Percentiles rank a stretch among this genome's conserved stretches.
These are phyloP conservation scores for Nebria salina DNA, from an alignment of 2,888 invertebrate species.

Conservation along the genomic window DNA sequence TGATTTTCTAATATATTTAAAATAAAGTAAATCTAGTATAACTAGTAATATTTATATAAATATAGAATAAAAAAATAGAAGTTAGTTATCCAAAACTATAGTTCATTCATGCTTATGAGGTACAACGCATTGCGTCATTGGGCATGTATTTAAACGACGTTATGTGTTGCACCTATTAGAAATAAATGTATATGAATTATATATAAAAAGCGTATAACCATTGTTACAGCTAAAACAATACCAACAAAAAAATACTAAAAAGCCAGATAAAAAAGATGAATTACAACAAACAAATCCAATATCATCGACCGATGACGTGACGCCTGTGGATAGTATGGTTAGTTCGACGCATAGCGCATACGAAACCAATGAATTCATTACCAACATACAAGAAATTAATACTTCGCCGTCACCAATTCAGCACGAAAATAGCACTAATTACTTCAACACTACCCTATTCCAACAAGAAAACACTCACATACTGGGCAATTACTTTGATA, in stretches of 20 bases:
- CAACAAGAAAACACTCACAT: slow-evolving; percentile 29
- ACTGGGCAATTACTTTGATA: slow-evolving; percentile 42
- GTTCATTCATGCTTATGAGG: too few relatives aligned
- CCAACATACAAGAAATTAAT: neutral
- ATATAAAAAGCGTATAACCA: slow-evolving; percentile 14
- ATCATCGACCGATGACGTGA: slow-evolving; percentile 40
- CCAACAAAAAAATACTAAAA: slow-evolving; percentile 60
- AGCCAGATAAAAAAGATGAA: slow-evolving; percentile 50
- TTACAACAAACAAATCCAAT: slow-evolving; percentile 46
- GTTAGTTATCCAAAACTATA: too few relatives aligned
- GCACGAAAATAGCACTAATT: slow-evolving; percentile 12
- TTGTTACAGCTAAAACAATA: slow-evolving; percentile 64
- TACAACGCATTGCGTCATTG: too few relatives aligned
- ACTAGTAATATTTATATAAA: too few relatives aligned
- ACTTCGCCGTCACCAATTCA: neutral
- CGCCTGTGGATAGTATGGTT: slow-evolving; percentile 52
- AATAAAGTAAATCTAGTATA: too few relatives aligned
- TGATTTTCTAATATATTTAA: too few relatives aligned
- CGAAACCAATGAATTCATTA: slow-evolving; percentile 21
- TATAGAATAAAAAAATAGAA: too few relatives aligned
- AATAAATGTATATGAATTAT: neutral
- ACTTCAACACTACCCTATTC: slow-evolving; percentile 30
- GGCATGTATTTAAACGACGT: too few relatives aligned
- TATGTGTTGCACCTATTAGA: too few relatives aligned
- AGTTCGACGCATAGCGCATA: slow-evolving; percentile 54